Percentiles rank a stretch among this genome's conserved stretches.
Evolutionary conservation across 37 sponge, comb jelly and placozoan species (phyloP).

Genomic region (Chondrosia reniformis): DNA sequence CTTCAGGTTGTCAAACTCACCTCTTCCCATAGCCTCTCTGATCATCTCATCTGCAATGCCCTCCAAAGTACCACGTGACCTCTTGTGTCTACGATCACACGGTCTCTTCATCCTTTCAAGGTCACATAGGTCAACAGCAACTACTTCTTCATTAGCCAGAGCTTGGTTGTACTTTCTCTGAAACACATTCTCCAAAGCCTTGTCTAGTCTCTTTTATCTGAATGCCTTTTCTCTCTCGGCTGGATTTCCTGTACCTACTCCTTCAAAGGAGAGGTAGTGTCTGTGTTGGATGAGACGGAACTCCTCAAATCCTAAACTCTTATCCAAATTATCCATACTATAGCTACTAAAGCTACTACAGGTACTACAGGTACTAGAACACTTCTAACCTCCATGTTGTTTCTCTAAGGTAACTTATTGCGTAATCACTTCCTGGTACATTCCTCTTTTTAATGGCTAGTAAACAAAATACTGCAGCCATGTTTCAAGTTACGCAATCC

Average conservation of each 20-base stretch:
- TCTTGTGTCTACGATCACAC: neutral
- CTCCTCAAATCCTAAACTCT: neutral
- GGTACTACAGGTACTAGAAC: too few relatives aligned
- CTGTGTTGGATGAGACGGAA: constrained; percentile 1
- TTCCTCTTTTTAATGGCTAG: too few relatives aligned
- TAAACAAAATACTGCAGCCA: too few relatives aligned
- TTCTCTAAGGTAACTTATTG: too few relatives aligned
- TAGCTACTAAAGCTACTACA: too few relatives aligned
- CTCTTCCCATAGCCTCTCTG: constrained; percentile 16
- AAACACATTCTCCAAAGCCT: constrained; percentile 13
- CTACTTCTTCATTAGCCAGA: constrained; percentile 11
- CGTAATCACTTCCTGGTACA: too few relatives aligned
- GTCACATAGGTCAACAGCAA: neutral
- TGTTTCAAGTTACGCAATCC: too few relatives aligned
- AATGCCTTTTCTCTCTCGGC: constrained; percentile 4
- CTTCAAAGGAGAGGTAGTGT: constrained; percentile 2
- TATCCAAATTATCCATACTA: neutral
- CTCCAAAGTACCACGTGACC: neutral
- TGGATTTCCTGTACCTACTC: neutral
- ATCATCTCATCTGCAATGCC: constrained; percentile 16
- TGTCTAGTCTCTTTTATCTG: neutral
- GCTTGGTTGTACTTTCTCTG: neutral
- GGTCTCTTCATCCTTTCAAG: neutral
- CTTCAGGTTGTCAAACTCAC: constrained; percentile 25
- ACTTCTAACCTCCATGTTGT: too few relatives aligned